Conservation (phyloP, 2,797 vertebrate species). For the Momotus momota region DNA sequence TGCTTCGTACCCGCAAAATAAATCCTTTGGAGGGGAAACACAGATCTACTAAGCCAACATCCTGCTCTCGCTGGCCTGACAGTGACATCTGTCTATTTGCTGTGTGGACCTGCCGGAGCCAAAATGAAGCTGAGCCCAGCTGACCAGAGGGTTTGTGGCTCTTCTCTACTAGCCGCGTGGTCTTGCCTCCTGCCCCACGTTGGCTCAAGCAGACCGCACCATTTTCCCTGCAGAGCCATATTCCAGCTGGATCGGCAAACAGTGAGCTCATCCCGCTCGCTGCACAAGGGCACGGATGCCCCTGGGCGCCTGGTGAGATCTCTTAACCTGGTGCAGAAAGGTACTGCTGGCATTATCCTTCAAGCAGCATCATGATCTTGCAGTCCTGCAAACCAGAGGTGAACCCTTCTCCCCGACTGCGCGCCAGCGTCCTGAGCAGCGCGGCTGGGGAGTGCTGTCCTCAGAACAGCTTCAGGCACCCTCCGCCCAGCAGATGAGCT, state of each 20-base stretch:
- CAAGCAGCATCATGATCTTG: neutral
- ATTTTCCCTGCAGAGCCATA: neutral
- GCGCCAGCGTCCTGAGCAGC: neutral
- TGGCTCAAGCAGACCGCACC: fast-evolving
- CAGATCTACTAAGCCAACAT: neutral
- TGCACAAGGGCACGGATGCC: neutral
- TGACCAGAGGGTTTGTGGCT: neutral
- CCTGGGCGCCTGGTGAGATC: neutral
- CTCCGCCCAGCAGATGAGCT: neutral
- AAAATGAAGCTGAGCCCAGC: neutral
- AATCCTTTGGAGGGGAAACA: neutral
- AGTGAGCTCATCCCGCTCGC: fast-evolving
- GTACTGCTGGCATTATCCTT: neutral
- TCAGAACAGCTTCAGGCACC: neutral
- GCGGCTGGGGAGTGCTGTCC: fast-evolving
- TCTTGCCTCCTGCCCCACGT: fast-evolving
- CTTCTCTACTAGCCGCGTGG: fast-evolving
- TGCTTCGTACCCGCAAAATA: neutral
- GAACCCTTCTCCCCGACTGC: neutral
- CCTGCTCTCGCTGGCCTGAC: neutral
- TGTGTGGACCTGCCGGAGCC: neutral
- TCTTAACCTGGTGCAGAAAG: neutral
- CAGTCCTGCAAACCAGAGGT: neutral
- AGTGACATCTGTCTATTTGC: fast-evolving
- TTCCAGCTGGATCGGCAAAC: neutral